Percentiles rank a stretch among this genome's conserved stretches.
These are phyloP conservation scores for Eulithis prunata DNA, from an alignment of 2,888 invertebrate species.

Conservation along the genomic window DNA sequence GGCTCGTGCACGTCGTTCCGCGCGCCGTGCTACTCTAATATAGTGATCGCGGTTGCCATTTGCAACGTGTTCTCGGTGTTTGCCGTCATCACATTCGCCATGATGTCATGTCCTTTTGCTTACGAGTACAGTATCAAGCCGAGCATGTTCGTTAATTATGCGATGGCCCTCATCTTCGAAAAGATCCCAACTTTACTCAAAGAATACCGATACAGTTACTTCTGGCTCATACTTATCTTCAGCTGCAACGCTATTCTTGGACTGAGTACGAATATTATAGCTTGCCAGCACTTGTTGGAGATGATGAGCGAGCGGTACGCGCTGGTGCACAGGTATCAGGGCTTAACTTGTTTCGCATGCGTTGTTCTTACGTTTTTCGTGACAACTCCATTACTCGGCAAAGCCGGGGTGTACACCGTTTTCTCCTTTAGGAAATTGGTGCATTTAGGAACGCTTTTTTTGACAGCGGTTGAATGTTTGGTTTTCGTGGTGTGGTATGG, in stretches of 20 bases:
- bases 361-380: conserved; percentile 52
- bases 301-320: conserved; percentile 47
- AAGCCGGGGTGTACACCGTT: conserved; percentile 49
- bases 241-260: conserved; percentile 55
- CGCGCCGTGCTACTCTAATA: conserved; percentile 66
- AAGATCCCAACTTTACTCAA: conserved; percentile 63
- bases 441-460: conserved; percentile 49
- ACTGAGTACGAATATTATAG: conserved; percentile 51
- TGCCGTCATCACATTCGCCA: conserved; percentile 52
- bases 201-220: conserved; percentile 50
- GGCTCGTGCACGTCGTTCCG: conserved; percentile 62
- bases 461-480: conserved; percentile 56
- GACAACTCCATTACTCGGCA: conserved; percentile 61
- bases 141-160: conserved; percentile 43
- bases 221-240: conserved; percentile 59
- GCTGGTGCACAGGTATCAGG: conserved; percentile 56
- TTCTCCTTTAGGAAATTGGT: conserved; percentile 48
- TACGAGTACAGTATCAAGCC: conserved; percentile 52
- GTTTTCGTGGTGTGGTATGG: conserved; percentile 74
- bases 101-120: conserved; percentile 70
- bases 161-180: conserved; percentile 59
- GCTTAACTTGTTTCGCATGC: conserved; percentile 51
- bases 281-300: conserved; percentile 57
- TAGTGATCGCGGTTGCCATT: conserved; percentile 56
- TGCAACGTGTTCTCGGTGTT: conserved; percentile 50